Evolutionary conservation across 2,113 vertebrate genomes (phyloP).

Genomic region (Cranoglanis bouderius): DNA sequence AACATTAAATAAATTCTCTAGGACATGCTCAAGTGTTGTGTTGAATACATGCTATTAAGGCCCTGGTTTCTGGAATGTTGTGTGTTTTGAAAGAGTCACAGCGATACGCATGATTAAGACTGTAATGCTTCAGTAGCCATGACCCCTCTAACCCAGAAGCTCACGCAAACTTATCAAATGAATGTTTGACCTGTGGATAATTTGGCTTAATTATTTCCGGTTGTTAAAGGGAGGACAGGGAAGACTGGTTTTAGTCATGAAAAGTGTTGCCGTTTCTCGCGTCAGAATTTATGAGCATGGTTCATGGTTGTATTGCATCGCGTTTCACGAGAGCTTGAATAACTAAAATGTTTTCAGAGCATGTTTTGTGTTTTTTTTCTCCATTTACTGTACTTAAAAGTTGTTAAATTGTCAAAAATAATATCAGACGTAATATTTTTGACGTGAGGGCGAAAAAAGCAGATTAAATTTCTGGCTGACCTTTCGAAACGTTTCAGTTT

Average conservation of each 20-base stretch:
- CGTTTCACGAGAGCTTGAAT: not conserved
- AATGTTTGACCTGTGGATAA: slow-evolving; percentile 84
- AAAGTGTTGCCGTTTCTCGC: slow-evolving; percentile 35
- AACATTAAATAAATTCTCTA: not conserved
- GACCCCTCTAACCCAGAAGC: slow-evolving; percentile 76
- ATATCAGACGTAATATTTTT: not conserved
- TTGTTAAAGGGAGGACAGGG: slow-evolving; percentile 78
- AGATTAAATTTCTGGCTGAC: slow-evolving; percentile 15
- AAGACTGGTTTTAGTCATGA: slow-evolving; percentile 65
- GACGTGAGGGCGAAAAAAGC: not conserved
- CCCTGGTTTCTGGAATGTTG: slow-evolving; percentile 34
- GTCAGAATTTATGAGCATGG: not conserved
- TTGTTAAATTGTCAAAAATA: slow-evolving; percentile 20
- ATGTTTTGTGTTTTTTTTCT: not conserved
- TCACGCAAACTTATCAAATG: slow-evolving; percentile 80
- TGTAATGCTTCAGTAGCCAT: slow-evolving; percentile 74
- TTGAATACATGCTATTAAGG: slow-evolving; percentile 11
- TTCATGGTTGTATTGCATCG: not conserved
- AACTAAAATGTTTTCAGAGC: not conserved
- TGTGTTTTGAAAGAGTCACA: slow-evolving; percentile 57
- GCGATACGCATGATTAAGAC: slow-evolving; percentile 64
- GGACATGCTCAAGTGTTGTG: slow-evolving; percentile 8
- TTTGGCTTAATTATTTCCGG: slow-evolving; percentile 85
- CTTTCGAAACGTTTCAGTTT: slow-evolving; percentile 43
- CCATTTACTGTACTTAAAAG: not conserved